These are phyloP conservation scores for Andrena camellia DNA, from an alignment of 2,888 invertebrate species.

Conservation along the genomic window DNA sequence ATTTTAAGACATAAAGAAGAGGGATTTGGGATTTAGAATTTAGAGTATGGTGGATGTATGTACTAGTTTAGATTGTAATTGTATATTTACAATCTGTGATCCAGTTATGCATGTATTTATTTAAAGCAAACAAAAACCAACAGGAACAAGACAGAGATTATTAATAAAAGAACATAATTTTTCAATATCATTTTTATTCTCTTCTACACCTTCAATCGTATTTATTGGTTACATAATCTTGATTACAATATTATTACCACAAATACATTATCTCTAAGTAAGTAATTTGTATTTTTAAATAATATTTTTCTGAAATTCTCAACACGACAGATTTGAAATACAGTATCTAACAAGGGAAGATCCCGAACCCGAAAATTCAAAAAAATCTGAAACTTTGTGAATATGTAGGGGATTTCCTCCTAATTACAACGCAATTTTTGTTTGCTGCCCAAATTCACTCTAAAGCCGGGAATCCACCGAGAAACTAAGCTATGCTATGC, in stretches of 20 bases:
- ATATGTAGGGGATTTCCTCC: too few species aligned
- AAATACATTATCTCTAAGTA: constrained; percentile 6
- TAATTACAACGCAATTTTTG: too few species aligned
- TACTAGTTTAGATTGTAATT: constrained; percentile 62
- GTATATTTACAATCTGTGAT: constrained; percentile 57
- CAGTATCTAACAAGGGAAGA: too few species aligned
- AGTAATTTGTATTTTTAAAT: constrained; percentile 11
- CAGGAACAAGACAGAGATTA: constrained; percentile 19
- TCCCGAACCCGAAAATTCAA: too few species aligned
- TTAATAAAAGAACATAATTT: constrained; percentile 69
- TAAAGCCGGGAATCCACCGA: too few species aligned
- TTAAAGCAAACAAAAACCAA: constrained; percentile 39
- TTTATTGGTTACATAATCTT: constrained; percentile 24
- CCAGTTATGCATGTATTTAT: constrained; percentile 47
- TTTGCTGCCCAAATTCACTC: too few species aligned
- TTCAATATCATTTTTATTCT: constrained; percentile 59
- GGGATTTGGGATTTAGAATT: background rate
- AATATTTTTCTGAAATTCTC: constrained; percentile 2
- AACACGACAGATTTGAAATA: background rate
- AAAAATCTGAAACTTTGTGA: too few species aligned
- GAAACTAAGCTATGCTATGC: too few species aligned
- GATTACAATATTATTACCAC: constrained; percentile 13
- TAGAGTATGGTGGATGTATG: constrained; percentile 25
- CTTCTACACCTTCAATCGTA: constrained; percentile 11
- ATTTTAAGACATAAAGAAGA: constrained; percentile 35